Base-by-base conservation (phyloP, 2,888 invertebrate genomes). In the Lucinisca nassula region DNA sequence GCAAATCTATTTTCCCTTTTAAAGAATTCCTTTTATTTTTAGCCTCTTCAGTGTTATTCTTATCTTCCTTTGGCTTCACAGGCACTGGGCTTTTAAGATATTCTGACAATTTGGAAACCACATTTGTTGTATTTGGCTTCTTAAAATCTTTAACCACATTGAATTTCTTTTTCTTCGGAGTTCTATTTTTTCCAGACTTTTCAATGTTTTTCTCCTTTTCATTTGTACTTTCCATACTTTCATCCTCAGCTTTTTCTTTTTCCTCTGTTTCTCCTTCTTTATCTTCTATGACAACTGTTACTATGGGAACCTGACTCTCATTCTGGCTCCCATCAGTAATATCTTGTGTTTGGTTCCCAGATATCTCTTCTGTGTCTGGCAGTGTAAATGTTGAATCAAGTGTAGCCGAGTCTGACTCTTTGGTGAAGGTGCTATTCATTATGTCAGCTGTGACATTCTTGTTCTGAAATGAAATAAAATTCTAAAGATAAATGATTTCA, bases 21-120 rank as follows among this genome's bases (percentile, higher is more conserved):
- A 88, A 79, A 27, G 89, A 90, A 80, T 93, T 93, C 72, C 91
- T 91, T 75, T 90, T 94, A 72, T 90, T 87, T 76, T 92, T 93
- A 35, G 90, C 87, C 55, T 92, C 92, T 35, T 88, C 87, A 38
- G 93, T 92, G 55, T 91, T 90, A 45, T 86, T 88, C 40, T 91
- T 90, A 74, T 94, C 94, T 35, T 94, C 93, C 40, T 91, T 93
- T 4, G 89, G 90, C 76, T 94, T 93, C 32, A 89, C 87, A 24
- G 95, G 94, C 0, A 91, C 80, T 21, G 95, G 93, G 0, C 93
- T 82, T 67, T 94, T 94, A 30, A 95, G 92, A 79, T 95, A 95
- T 82, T 94, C 94, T 10, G 94, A 93, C 61, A 94, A 86, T 40
- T 91, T 90, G 35, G 95, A 95, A 1, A 92, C 90, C 12, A 94